Percentiles rank a stretch among this genome's conserved stretches.
phyloP scores from a whole-genome alignment of 2,113 vertebrate genomes.

The Platichthys flesus region DNA sequence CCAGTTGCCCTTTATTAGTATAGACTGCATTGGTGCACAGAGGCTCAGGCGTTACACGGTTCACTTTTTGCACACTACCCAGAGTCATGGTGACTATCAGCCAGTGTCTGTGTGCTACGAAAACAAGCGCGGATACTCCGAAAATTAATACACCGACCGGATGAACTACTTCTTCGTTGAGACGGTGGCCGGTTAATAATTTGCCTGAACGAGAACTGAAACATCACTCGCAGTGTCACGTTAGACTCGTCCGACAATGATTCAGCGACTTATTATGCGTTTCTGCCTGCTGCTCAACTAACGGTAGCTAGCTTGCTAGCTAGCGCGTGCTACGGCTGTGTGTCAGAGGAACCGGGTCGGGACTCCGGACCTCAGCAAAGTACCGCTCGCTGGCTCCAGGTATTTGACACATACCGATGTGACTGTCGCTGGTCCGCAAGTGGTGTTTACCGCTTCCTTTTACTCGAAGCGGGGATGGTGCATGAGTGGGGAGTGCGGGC shows the following conservation, averaged over 20 bases:
- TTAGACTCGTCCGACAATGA: conserved; percentile 77
- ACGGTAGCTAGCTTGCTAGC: conserved; percentile 68
- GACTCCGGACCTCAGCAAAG: conserved; percentile 24
- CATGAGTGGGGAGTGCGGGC: conserved; percentile 37
- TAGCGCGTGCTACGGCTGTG: conserved; percentile 69
- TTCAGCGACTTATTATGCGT: conserved; percentile 83
- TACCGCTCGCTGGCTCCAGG: neutral
- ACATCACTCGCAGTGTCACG: conserved; percentile 73
- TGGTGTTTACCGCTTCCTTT: conserved; percentile 31
- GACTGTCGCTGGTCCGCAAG: neutral
- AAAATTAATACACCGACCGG: conserved; percentile 32
- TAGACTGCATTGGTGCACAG: conserved; percentile 47
- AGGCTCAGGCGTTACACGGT: conserved; percentile 60
- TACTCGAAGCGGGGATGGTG: conserved; percentile 5
- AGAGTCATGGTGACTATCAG: conserved; percentile 70
- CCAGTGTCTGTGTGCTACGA: conserved; percentile 61
- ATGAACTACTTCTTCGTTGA: conserved; percentile 18
- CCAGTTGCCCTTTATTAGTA: conserved; percentile 20
- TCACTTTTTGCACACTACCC: conserved; percentile 80
- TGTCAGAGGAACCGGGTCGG: conserved; percentile 43
- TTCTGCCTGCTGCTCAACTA: conserved; percentile 69
- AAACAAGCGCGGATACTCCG: conserved; percentile 61
- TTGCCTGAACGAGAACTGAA: conserved; percentile 46
- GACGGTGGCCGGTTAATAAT: conserved; percentile 26
- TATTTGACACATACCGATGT: conserved; percentile 21